Base-by-base conservation (phyloP, 2,888 invertebrate species). In the Galeopsomyia nigrocyanea region DNA sequence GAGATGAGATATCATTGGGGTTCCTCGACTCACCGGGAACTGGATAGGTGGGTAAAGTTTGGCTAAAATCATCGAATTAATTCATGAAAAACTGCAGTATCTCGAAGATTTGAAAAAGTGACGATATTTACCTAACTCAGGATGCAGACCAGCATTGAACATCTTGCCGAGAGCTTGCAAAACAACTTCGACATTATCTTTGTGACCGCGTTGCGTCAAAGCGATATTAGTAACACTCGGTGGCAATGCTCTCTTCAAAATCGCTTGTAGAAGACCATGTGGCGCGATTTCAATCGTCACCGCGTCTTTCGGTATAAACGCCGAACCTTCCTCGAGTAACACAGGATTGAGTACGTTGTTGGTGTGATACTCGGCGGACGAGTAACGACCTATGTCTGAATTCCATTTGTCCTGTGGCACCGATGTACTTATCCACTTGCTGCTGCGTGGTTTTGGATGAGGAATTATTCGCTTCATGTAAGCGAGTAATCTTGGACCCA, bases 281-380 rank as follows among this genome's bases (percentile, higher is more conserved):
- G 97, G 97, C 0, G 96, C 96, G 66, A 97, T 92, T 87, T 97
- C 97, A 75, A 97, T 92, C 6, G 92, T 90, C 69, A 97, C 89
- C 0, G 96, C 95, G 82, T 95, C 92, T 64, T 90, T 89, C 1
- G 95, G 96, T 78, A 97, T 92, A 31, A 94, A 89, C 19, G 89
- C 90, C 9, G 94, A 89, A 0, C 94, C 93, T 86, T 97, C 97
- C 82, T 96, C 95, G 84, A 95, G 95, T 85, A 90, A 89, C 16
- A 89, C 86, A 76, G 87, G 81, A 88, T 89, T 94, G 82, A 94
- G 85, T 26, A 95, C 87, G 83, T 96, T 97, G 82, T 96, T 95
- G 0, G 93, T 93, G 82, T 95, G 95, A 84, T 98, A 98, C 78
- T 95, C 95, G 1, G 97, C 94, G 0, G 95, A 95, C 1, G 92